phyloP scores from a whole-genome alignment of 1,140 invertebrate species.

The Trichonephila clavata region DNA sequence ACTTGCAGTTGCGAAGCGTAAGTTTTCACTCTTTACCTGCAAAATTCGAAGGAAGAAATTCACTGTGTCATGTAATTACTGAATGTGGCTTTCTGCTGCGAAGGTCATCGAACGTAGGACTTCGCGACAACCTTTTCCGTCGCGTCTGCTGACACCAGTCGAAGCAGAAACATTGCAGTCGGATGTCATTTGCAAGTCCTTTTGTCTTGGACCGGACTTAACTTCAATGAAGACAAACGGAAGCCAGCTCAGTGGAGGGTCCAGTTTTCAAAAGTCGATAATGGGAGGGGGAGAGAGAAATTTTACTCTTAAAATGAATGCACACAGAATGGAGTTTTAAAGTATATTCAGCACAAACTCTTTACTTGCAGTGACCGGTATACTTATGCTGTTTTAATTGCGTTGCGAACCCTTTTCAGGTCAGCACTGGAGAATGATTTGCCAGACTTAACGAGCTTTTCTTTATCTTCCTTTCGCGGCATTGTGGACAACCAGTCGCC shows the following conservation, averaged over 20 bases:
- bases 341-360: conserved; percentile 75
- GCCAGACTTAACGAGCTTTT: conserved; percentile 68
- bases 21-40: conserved; percentile 57
- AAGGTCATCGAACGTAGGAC: conserved; percentile 52
- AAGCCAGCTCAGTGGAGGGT: conserved; percentile 44
- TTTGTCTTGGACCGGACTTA: conserved; percentile 66
- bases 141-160: conserved; percentile 43
- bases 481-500: conserved; percentile 60
- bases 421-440: conserved; percentile 57
- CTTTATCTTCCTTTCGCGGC: conserved; percentile 21
- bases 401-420: conserved; percentile 6
- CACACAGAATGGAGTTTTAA: conserved; percentile 61
- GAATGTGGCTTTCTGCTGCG: neutral
- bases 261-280: conserved; percentile 64
- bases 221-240: conserved; percentile 58
- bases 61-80: conserved; percentile 52
- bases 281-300: conserved; percentile 35
- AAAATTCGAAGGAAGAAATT: conserved; percentile 51
- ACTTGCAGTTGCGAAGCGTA: neutral
- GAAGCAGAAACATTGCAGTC: conserved; percentile 74
- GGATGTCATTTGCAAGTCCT: conserved; percentile 71
- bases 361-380: conserved; percentile 64
- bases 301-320: conserved; percentile 61
- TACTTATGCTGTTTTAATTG: conserved; percentile 62
- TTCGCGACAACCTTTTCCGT: neutral